Percentiles rank a stretch among this genome's conserved stretches.
phyloP scores from a whole-genome alignment of 2,888 invertebrate genomes.

The Euphydryas editha region DNA sequence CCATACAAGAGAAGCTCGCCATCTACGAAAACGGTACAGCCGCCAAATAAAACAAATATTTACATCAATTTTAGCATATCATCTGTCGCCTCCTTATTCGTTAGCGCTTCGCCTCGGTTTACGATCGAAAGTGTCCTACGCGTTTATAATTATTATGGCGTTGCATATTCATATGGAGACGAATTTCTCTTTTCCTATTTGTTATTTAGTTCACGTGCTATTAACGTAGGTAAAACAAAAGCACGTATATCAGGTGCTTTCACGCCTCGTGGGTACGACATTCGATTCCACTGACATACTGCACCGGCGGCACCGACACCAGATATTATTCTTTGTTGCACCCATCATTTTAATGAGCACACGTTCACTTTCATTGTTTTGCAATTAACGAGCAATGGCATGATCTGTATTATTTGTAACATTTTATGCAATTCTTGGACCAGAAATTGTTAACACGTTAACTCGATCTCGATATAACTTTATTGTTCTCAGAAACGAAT shows the following conservation, averaged over 20 bases:
- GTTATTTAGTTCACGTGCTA: conserved; percentile 74
- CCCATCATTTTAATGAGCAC: conserved; percentile 48
- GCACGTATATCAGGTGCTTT: conserved; percentile 69
- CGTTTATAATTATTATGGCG: conserved; percentile 51
- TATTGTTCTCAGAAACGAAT: conserved; percentile 8
- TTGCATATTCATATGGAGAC: conserved; percentile 54
- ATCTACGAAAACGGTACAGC: conserved; percentile 80
- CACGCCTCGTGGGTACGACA: conserved; percentile 70
- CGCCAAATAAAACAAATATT: conserved; percentile 39
- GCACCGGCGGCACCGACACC: conserved; percentile 29
- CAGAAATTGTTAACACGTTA: conserved; percentile 12
- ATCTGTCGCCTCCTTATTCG: conserved; percentile 51
- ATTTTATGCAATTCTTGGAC: conserved; percentile 17
- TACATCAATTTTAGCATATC: conserved; percentile 42
- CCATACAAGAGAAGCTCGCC: conserved; percentile 80
- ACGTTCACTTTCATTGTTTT: conserved; percentile 43
- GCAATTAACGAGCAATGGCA: conserved; percentile 37
- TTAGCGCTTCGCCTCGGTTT: conserved; percentile 46
- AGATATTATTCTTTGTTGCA: conserved; percentile 49
- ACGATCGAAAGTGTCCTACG: conserved; percentile 69
- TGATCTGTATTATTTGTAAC: conserved; percentile 28
- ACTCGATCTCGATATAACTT: conserved; percentile 6
- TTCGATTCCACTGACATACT: conserved; percentile 69
- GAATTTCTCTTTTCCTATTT: conserved; percentile 73
- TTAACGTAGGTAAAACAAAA: conserved; percentile 62